Evolutionary conservation across 2,888 invertebrate species (phyloP).

Genomic region (Gymnocheta viridis): DNA sequence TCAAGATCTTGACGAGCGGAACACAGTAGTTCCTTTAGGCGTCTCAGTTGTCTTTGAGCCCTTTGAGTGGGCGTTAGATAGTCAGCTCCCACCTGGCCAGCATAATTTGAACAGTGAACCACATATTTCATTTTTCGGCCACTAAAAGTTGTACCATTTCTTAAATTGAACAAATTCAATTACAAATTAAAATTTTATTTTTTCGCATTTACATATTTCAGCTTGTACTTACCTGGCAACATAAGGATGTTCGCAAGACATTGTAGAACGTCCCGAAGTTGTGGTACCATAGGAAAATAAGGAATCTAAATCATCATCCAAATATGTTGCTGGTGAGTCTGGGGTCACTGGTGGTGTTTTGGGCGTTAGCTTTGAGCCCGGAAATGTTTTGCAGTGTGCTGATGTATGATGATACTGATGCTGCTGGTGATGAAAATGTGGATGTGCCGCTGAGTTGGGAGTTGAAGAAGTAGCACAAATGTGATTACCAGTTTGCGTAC

Average conservation of each 20-base stretch:
- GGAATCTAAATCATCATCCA: constrained; percentile 89
- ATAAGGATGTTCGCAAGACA: constrained; percentile 89
- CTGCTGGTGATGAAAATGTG: constrained; percentile 74
- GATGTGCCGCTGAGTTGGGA: constrained; percentile 65
- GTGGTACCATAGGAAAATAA: constrained; percentile 90
- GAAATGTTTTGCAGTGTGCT: constrained; percentile 26
- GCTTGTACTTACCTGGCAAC: constrained; percentile 85
- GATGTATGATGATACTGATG: constrained; percentile 15
- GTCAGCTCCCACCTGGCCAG: constrained; percentile 89
- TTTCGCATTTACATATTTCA: background rate
- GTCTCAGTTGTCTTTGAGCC: constrained; percentile 90
- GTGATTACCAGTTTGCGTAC: constrained; percentile 78
- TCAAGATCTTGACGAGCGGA: constrained; percentile 90
- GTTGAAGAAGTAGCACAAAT: constrained; percentile 32
- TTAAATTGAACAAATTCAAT: constrained; percentile 56
- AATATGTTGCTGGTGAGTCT: constrained; percentile 83
- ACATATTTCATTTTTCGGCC: constrained; percentile 90
- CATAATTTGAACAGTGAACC: constrained; percentile 91
- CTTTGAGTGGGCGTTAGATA: constrained; percentile 94
- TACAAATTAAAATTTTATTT: background rate
- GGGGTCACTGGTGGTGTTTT: constrained; percentile 86
- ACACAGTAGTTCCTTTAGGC: constrained; percentile 87
- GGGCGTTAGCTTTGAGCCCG: constrained; percentile 81
- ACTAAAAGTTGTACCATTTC: constrained; percentile 88
- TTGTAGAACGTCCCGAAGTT: constrained; percentile 88